Evolutionary conservation across 2,113 vertebrate genomes (phyloP).

Genomic region (Mesitornis unicolor): DNA sequence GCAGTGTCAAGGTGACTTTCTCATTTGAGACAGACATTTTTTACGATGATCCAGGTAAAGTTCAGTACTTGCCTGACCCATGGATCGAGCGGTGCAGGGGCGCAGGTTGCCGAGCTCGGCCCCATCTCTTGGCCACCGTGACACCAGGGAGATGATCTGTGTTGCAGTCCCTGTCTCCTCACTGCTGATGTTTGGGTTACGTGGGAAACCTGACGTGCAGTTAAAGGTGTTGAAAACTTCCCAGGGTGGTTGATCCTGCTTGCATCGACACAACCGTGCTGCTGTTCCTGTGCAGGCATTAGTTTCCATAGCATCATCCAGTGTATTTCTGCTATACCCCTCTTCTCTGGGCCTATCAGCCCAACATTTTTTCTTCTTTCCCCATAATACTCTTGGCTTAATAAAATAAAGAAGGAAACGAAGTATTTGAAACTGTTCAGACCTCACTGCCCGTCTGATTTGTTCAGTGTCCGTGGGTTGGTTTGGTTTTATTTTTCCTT

Average conservation of each 20-base stretch:
- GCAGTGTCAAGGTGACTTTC: not conserved
- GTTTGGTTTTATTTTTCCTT: not conserved
- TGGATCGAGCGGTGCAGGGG: not conserved
- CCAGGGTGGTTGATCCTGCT: not conserved
- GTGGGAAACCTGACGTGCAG: not conserved
- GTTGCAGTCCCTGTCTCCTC: not conserved
- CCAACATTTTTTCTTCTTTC: not conserved
- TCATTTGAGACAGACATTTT: not conserved
- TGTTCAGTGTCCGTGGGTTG: not conserved
- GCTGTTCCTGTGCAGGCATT: not conserved
- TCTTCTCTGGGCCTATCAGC: not conserved
- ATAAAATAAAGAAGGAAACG: not conserved
- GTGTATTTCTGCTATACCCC: not conserved
- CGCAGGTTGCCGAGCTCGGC: not conserved
- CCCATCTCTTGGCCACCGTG: not conserved
- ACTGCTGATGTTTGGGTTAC: not conserved
- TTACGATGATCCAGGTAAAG: not conserved
- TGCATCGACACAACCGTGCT: rapidly evolving
- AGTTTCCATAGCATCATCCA: not conserved
- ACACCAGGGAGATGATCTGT: not conserved
- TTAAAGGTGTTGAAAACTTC: not conserved
- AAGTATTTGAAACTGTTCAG: not conserved
- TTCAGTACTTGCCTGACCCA: not conserved
- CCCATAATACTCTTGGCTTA: not conserved
- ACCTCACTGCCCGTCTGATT: not conserved